Evolutionary conservation across 2,113 vertebrate genomes (phyloP).

Genomic region (Dromas ardeola): DNA sequence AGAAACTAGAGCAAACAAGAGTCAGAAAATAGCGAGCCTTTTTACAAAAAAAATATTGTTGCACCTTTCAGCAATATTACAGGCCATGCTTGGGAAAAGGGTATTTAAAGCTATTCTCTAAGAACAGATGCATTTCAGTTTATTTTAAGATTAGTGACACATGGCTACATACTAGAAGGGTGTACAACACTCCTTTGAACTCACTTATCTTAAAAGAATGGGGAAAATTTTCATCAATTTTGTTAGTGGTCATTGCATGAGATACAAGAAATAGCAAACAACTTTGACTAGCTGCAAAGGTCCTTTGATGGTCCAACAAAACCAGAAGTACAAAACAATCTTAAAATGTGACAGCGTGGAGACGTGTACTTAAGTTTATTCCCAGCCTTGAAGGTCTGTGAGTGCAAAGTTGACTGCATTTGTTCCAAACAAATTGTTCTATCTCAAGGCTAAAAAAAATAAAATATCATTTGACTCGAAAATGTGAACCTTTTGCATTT

Average conservation of each 20-base stretch:
- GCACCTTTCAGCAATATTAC: background rate
- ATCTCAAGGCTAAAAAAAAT: background rate
- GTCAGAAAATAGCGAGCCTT: conserved; percentile 9
- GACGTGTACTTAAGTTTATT: background rate
- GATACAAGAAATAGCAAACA: background rate
- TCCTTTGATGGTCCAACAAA: background rate
- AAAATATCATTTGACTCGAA: background rate
- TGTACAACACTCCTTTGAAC: background rate
- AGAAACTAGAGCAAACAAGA: conserved; percentile 26
- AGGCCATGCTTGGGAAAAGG: background rate
- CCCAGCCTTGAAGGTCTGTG: background rate
- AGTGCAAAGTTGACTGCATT: background rate
- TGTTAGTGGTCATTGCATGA: background rate
- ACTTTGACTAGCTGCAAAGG: background rate
- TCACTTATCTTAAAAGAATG: background rate
- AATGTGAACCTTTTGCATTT: background rate
- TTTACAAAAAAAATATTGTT: background rate
- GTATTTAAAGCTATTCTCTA: background rate
- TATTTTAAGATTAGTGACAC: background rate
- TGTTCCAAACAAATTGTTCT: background rate
- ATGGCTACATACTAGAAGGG: background rate
- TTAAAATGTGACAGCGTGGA: background rate
- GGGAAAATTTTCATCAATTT: background rate
- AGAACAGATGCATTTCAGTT: background rate
- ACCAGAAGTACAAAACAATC: background rate